Conservation (phyloP, 2,797 vertebrate genomes). For the Crypturellus tataupa region DNA sequence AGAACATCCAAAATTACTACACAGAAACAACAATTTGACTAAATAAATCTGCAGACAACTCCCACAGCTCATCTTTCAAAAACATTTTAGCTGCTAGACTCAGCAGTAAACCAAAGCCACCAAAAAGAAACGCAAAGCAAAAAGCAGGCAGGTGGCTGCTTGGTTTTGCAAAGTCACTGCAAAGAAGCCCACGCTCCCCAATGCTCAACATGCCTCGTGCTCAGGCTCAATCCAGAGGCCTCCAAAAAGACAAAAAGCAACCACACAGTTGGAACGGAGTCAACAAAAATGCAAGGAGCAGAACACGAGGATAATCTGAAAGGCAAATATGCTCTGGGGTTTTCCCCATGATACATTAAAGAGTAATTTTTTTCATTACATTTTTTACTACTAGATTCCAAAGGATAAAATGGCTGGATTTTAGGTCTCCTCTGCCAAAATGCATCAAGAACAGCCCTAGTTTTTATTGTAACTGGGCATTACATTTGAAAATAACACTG, state of each 20-base stretch:
- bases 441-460: rapidly evolving
- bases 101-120: neutral
- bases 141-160: neutral
- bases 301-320: slow-evolving; percentile 13
- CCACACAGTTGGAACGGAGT: neutral
- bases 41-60: neutral
- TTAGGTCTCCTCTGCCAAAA: neutral
- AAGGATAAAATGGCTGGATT: neutral
- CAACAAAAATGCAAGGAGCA: neutral
- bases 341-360: neutral
- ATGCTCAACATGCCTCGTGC: neutral
- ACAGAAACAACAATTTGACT: neutral
- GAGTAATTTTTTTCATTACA: neutral
- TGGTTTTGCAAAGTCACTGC: neutral
- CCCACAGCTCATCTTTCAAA: neutral
- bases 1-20: neutral
- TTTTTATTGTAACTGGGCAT: neutral
- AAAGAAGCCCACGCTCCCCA: neutral
- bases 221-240: neutral
- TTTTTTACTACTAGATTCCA: neutral
- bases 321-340: neutral
- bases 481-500: neutral
- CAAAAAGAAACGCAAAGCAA: neutral
- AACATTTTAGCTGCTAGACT: neutral
- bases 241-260: neutral